phyloP scores from a whole-genome alignment of 2,113 vertebrate genomes.

The Brachyhypopomus gauderio region DNA sequence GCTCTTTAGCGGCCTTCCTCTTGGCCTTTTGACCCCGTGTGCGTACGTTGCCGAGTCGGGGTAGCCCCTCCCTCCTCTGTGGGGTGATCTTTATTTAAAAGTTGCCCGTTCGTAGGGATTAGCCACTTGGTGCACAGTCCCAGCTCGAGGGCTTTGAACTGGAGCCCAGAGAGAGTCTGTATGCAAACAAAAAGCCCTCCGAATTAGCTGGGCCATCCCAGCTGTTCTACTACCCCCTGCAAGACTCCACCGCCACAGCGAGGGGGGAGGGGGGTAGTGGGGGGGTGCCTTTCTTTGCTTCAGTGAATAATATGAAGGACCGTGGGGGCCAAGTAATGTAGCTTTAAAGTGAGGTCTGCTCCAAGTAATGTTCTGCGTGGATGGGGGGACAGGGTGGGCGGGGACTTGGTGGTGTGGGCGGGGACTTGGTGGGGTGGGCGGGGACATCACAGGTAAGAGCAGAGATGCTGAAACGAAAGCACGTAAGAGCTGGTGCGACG shows the following conservation, averaged over 20 bases:
- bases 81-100: conserved; percentile 63
- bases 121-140: conserved; percentile 58
- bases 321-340: conserved; percentile 75
- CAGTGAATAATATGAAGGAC: conserved; percentile 69
- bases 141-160: conserved; percentile 69
- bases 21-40: conserved; percentile 61
- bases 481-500: no score
- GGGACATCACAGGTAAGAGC: no score
- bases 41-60: conserved; percentile 44
- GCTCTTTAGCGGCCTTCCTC: conserved; percentile 41
- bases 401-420: conserved; percentile 34
- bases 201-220: conserved; percentile 70
- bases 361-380: no score
- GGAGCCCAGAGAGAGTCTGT: conserved; percentile 70
- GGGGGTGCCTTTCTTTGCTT: conserved; percentile 53
- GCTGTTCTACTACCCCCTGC: conserved; percentile 59
- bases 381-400: conserved; percentile 62
- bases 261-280: conserved; percentile 35
- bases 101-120: conserved; percentile 66
- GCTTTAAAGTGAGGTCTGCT: conserved; percentile 75
- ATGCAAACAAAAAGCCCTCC: conserved; percentile 73
- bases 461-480: no score
- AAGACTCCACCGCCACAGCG: conserved; percentile 2
- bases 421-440: not conserved
- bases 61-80: conserved; percentile 51